Base-by-base conservation (phyloP, 2,113 vertebrate genomes). In the Myodes glareolus region DNA sequence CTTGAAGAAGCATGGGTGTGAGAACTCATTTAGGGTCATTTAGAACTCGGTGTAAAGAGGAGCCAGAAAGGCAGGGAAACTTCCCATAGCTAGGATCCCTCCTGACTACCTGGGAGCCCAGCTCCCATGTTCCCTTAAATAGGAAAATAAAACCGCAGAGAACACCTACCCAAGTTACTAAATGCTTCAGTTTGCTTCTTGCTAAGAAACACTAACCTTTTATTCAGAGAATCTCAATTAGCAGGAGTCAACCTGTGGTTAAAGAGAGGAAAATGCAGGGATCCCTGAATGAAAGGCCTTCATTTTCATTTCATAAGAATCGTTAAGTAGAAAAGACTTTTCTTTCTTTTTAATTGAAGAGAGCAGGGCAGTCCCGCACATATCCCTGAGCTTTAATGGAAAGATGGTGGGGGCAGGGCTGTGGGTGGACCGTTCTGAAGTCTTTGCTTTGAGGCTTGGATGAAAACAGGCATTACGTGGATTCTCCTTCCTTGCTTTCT, bases 291-390 rank as follows among this genome's bases (percentile, higher is more conserved):
- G 88, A 86, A 95, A 92, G 65, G 70, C 70, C 94, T 93, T 96
- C 92, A 95, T 95, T 96, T 96, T 76, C 86, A 88, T 88, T 89
- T 96, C 94, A 77, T 76, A 94, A 39, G 52, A 94, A 95, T 77
- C 85, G 55, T 94, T 97, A 93, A 85, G 90, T 4, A 72, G 1
- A 58, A 94, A 88, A 87, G 75, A 50, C 84, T 87, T 94, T 88
- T 68, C 85, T 78, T 94, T 78, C 81, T 93, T 91, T 90, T 86
- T 91, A 94, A 88, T 50, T 85, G 85, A 92, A 90, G 76, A 85
- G 75, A 65, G 63, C 91, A 81, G 27, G 52, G 58, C 50, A 4
- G 75, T n/a, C 12, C 10, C 29, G 70, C 11, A 9, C 36, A 3
- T n/a, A 33, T 63, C 36, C 84, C 68, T 61, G 76, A 88, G 70